phyloP scores from a whole-genome alignment of 2,113 vertebrate genomes.

The Ramphastos sulfuratus region DNA sequence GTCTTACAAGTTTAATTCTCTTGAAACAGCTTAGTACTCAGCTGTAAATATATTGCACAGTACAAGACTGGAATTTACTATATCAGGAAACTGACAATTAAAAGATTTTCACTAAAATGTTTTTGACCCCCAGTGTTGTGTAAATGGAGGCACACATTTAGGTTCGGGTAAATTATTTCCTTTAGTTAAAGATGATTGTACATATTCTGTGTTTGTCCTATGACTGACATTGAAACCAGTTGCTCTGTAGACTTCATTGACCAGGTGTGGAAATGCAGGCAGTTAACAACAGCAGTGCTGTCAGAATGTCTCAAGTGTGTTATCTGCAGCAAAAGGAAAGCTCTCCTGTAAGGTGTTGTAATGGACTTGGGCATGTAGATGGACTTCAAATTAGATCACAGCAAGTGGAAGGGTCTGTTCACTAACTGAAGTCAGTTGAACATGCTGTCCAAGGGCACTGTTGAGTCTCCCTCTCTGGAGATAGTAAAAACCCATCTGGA shows the following conservation, averaged over 20 bases:
- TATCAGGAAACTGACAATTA: conserved; percentile 26
- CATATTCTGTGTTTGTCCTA: background rate
- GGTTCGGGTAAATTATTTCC: background rate
- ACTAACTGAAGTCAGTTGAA: conserved; percentile 23
- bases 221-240: background rate
- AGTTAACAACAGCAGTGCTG: background rate
- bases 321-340: background rate
- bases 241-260: background rate
- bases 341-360: background rate
- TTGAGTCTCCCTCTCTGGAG: too few relatives aligned
- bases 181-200: background rate
- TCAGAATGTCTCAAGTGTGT: background rate
- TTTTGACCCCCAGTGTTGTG: background rate
- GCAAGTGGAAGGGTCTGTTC: conserved; percentile 48
- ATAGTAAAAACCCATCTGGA: too few relatives aligned
- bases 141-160: background rate
- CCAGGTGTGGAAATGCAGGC: background rate
- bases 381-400: conserved; percentile 51
- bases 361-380: background rate
- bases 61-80: background rate
- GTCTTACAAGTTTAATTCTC: conserved; percentile 20
- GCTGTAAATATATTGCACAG: background rate
- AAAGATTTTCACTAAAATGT: background rate
- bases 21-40: background rate
- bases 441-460: background rate